Percentiles rank a stretch among this genome's conserved stretches.
phyloP scores from a whole-genome alignment of 2,797 vertebrate species.

The Aulostomus chinensis region DNA sequence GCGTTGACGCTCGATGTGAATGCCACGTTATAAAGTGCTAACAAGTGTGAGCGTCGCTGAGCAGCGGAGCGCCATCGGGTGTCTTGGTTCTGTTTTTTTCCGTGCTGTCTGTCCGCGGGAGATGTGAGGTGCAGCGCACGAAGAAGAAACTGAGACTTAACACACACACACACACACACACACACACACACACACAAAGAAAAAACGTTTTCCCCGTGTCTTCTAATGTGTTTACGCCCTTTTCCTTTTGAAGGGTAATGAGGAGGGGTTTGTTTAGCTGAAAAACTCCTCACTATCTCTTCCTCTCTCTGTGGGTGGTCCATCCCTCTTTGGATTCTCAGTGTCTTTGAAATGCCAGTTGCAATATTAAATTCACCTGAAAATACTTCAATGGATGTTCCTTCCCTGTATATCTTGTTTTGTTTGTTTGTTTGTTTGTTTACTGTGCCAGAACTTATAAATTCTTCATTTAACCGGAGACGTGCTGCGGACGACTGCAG shows the following conservation, averaged over 20 bases:
- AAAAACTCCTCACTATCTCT: constrained; percentile 56
- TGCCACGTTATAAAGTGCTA: constrained; percentile 49
- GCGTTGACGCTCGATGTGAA: constrained; percentile 53
- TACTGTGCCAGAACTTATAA: too few species aligned
- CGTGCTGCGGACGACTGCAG: too few species aligned
- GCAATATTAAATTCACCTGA: constrained; percentile 69
- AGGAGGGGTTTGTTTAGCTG: constrained; percentile 2
- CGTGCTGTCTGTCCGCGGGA: constrained; percentile 34
- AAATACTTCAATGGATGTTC: constrained; percentile 12
- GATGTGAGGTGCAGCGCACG: constrained; percentile 35
- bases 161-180: too few species aligned
- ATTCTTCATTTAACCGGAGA: too few species aligned
- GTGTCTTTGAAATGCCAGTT: constrained; percentile 68
- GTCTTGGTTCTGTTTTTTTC: constrained; percentile 24
- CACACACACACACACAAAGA: too few species aligned
- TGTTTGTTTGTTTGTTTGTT: background rate
- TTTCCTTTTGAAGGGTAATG: constrained; percentile 8
- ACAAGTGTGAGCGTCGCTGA: constrained; percentile 40
- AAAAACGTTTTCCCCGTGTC: constrained; percentile 24
- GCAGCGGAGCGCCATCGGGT: constrained; percentile 28
- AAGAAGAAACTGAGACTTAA: constrained; percentile 22
- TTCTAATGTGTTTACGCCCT: constrained; percentile 22
- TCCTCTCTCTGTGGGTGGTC: constrained; percentile 48
- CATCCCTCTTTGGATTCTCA: constrained; percentile 51
- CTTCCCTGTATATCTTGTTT: too few species aligned